Evolutionary conservation across 2,888 invertebrate genomes (phyloP).

Genomic region (Oscheius onirici): DNA sequence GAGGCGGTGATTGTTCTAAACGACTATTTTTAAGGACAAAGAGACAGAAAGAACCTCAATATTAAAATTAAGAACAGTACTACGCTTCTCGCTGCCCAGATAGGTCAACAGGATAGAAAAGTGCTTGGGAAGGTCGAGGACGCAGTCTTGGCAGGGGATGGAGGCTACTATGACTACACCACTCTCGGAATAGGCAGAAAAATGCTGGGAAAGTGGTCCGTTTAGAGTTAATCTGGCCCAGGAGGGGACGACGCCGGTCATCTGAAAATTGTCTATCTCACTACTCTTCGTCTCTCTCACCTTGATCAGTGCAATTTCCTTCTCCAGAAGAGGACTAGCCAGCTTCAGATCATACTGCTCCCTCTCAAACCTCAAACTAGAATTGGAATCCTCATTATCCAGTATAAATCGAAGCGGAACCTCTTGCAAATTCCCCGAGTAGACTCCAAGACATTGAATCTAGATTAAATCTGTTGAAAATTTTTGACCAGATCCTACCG

Average conservation of each 20-base stretch:
- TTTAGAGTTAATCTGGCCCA: slow-evolving; percentile 15
- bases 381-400: slow-evolving; percentile 8
- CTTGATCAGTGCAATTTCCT: slow-evolving; percentile 28
- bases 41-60: neutral
- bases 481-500: neutral
- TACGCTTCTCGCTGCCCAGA: neutral
- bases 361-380: slow-evolving; percentile 10
- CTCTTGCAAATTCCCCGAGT: slow-evolving; percentile 21
- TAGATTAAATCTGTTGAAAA: neutral
- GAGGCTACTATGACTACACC: slow-evolving; percentile 4
- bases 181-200: slow-evolving; percentile 21
- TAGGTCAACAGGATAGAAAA: slow-evolving; percentile 13
- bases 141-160: slow-evolving; percentile 21
- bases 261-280: neutral
- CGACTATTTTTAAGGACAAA: neutral
- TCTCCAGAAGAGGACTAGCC: slow-evolving; percentile 5
- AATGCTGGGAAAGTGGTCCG: slow-evolving; percentile 12
- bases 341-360: slow-evolving; percentile 19
- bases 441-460: slow-evolving; percentile 14
- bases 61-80: slow-evolving; percentile 5
- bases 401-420: slow-evolving; percentile 19
- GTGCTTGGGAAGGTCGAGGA: slow-evolving; percentile 21
- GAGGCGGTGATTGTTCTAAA: slow-evolving; percentile 13
- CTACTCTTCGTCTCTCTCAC: neutral
- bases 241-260: slow-evolving; percentile 11